A percentile compares a stretch with the other conserved stretches of the same genome.
Conservation (phyloP, 2,888 invertebrate species). For the Bugulina stolonifera region DNA sequence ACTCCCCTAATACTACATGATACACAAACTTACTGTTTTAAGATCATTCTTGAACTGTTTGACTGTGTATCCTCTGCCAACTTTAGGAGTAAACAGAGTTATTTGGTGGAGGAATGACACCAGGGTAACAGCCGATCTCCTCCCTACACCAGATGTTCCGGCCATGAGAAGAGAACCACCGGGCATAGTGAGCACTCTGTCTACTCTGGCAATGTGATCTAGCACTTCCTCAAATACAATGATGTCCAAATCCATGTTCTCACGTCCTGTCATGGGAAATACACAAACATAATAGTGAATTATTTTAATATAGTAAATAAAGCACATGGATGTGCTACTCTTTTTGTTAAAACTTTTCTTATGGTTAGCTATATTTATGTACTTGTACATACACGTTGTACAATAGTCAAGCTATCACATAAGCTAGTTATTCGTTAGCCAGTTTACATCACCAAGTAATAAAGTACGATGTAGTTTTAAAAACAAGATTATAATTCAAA, state of each 20-base stretch:
- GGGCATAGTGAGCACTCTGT: slow-evolving; percentile 61
- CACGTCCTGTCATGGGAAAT: slow-evolving; percentile 58
- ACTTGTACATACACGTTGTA: too few relatives aligned
- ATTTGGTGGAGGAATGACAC: slow-evolving; percentile 69
- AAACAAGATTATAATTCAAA: too few relatives aligned
- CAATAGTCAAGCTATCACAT: too few relatives aligned
- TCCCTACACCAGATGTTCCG: slow-evolving; percentile 73
- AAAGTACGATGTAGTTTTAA: too few relatives aligned
- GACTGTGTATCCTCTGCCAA: slow-evolving; percentile 59
- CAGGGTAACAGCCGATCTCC: slow-evolving; percentile 71
- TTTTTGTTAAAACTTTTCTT: too few relatives aligned
- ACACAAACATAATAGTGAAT: too few relatives aligned
- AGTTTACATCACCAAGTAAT: too few relatives aligned
- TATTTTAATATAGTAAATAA: too few relatives aligned
- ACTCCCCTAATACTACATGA: too few relatives aligned
- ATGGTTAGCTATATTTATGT: too few relatives aligned
- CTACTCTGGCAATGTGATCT: slow-evolving; percentile 62
- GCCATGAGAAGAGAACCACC: slow-evolving; percentile 66
- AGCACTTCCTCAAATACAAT: slow-evolving; percentile 66
- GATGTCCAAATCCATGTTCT: slow-evolving; percentile 61
- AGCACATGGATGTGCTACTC: too few relatives aligned
- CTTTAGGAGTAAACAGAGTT: slow-evolving; percentile 58
- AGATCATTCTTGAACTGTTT: slow-evolving; percentile 71
- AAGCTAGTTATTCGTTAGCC: too few relatives aligned
- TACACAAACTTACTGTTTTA: slow-evolving; percentile 72